Percentiles rank a stretch among this genome's conserved stretches.
phyloP scores from a whole-genome alignment of 1,140 invertebrate species.

The Zaprionus gabonicus region DNA sequence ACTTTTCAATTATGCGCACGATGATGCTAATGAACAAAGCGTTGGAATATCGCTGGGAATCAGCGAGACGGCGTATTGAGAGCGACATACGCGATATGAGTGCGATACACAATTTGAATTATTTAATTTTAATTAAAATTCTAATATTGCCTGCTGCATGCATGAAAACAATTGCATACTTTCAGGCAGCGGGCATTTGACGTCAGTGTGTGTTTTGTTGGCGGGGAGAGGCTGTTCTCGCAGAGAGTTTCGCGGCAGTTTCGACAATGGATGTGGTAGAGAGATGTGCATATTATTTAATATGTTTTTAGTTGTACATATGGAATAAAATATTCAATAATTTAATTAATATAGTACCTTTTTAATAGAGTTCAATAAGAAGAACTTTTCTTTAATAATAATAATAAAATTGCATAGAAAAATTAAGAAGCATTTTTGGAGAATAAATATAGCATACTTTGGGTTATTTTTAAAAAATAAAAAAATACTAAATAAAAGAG shows the following conservation, averaged over 20 bases:
- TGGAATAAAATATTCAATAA: too few relatives aligned
- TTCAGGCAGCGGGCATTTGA: slow-evolving; percentile 28
- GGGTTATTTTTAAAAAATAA: neutral
- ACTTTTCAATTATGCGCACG: slow-evolving; percentile 67
- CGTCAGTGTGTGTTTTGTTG: neutral
- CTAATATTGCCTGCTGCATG: slow-evolving; percentile 4
- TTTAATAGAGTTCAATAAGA: neutral
- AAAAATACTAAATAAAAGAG: neutral
- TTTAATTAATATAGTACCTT: too few relatives aligned
- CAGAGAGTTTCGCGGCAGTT: neutral
- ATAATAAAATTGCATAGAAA: neutral
- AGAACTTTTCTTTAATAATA: too few relatives aligned
- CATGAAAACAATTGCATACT: slow-evolving; percentile 47
- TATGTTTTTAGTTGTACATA: too few relatives aligned
- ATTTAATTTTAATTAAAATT: slow-evolving; percentile 78
- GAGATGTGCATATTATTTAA: too few relatives aligned
- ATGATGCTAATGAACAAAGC: slow-evolving; percentile 66
- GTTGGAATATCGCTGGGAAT: slow-evolving; percentile 4
- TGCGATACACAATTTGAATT: slow-evolving; percentile 58
- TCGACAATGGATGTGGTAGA: too few relatives aligned
- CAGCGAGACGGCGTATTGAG: slow-evolving; percentile 10
- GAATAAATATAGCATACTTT: neutral
- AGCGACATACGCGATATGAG: slow-evolving; percentile 29
- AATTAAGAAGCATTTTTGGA: neutral
- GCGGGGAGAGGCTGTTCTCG: neutral